Conservation (phyloP, 2,113 vertebrate genomes). For the Planiliza haematocheilus region DNA sequence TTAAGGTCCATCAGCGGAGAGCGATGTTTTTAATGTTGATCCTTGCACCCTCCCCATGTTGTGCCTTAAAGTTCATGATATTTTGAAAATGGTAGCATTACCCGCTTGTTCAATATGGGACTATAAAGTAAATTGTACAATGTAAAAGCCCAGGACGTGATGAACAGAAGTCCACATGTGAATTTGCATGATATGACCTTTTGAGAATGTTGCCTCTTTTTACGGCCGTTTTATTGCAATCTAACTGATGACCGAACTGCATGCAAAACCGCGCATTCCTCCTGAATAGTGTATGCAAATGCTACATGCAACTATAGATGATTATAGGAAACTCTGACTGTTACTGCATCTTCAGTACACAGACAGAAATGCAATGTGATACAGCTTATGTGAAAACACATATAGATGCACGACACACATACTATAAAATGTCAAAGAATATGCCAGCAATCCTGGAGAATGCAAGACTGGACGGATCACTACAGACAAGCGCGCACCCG, state of each 20-base stretch:
- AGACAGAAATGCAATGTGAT: constrained; percentile 36
- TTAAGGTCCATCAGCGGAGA: not conserved
- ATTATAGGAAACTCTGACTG: constrained; percentile 6
- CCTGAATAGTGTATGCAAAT: not conserved
- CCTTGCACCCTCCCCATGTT: too few species aligned
- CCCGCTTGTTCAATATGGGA: too few species aligned
- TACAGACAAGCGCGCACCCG: constrained; percentile 27
- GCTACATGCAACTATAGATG: not conserved
- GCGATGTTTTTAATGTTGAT: too few species aligned
- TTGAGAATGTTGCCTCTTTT: not conserved
- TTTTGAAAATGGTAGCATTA: too few species aligned
- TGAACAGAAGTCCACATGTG: too few species aligned
- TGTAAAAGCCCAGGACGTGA: too few species aligned
- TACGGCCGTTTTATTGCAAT: too few species aligned
- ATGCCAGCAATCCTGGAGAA: constrained; percentile 40
- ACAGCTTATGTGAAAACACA: constrained; percentile 18
- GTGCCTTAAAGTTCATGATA: too few species aligned
- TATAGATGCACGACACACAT: constrained; percentile 12
- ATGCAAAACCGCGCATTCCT: not conserved
- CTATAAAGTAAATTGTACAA: too few species aligned
- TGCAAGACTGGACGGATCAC: constrained; percentile 32
- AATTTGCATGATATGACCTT: too few species aligned
- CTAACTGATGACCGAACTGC: constrained; percentile 9
- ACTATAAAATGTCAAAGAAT: constrained; percentile 43
- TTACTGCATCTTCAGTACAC: not conserved